Conservation (phyloP, 2,797 vertebrate genomes). For the Schizothorax lantsangensis region DNA sequence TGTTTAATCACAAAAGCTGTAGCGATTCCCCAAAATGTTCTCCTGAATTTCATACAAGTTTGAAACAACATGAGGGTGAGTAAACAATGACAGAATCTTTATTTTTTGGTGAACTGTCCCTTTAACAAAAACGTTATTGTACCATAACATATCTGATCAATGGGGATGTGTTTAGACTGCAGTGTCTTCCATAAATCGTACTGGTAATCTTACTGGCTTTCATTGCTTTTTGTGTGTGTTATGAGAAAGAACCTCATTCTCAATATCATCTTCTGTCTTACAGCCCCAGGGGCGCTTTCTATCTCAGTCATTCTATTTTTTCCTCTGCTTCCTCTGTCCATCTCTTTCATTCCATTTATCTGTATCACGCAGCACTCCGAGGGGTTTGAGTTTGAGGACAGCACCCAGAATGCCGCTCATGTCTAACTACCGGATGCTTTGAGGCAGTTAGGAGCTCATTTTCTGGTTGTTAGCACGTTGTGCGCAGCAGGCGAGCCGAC, state of each 20-base stretch:
- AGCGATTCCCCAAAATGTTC: background rate
- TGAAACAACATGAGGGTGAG: background rate
- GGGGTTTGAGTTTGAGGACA: constrained; percentile 66
- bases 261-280: background rate
- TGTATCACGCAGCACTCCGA: constrained; percentile 66
- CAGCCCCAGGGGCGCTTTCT: background rate
- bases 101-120: background rate
- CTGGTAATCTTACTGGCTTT: constrained; percentile 8
- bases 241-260: constrained; percentile 17
- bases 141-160: constrained; percentile 3
- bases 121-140: constrained; percentile 32
- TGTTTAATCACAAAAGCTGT: background rate
- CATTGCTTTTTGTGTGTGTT: background rate
- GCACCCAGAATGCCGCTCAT: constrained; percentile 77
- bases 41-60: background rate
- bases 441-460: constrained; percentile 99
- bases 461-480: constrained; percentile 98
- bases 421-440: constrained; percentile 79
- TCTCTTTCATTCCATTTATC: constrained; percentile 71
- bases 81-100: background rate
- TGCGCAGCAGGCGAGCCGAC: constrained; percentile 85
- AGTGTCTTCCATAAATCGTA: constrained; percentile 11
- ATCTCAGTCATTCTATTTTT: constrained; percentile 5
- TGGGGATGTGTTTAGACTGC: constrained; percentile 7
- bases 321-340: background rate